These are phyloP conservation scores for Sitta europaea DNA, from an alignment of 2,113 vertebrate genomes.

Conservation along the genomic window DNA sequence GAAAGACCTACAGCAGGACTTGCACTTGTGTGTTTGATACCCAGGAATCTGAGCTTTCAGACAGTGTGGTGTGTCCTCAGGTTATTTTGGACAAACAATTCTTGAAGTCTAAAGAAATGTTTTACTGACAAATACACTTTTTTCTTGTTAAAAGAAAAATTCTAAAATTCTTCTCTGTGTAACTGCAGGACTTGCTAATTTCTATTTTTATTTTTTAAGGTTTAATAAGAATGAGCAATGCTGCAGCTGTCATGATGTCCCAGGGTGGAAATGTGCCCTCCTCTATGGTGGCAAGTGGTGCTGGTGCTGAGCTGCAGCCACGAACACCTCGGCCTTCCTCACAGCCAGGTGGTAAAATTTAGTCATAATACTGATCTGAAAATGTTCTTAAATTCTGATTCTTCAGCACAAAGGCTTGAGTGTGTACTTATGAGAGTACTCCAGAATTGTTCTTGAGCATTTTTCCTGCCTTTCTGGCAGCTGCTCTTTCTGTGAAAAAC, in stretches of 20 bases:
- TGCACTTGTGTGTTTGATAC: not conserved
- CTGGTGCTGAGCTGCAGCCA: constrained; percentile 86
- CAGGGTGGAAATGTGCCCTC: constrained; percentile 82
- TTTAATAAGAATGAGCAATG: constrained; percentile 86
- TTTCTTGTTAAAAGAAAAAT: not conserved
- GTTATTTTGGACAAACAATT: not conserved
- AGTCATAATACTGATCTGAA: not conserved
- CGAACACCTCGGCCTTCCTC: constrained; percentile 84
- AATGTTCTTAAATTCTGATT: not conserved
- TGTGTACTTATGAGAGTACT: not conserved
- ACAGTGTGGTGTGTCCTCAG: not conserved
- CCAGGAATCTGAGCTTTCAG: not conserved
- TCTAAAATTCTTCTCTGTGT: not conserved
- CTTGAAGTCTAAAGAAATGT: not conserved
- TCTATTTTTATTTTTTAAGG: constrained; percentile 56
- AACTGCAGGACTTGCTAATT: not conserved
- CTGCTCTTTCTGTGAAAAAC: not conserved
- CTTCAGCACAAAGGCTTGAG: not conserved
- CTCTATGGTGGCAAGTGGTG: constrained; percentile 81
- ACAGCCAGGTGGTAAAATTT: constrained; percentile 83
- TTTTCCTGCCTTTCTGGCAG: not conserved
- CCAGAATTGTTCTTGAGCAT: not conserved
- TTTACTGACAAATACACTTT: not conserved
- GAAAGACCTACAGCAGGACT: not conserved
- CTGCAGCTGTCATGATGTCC: constrained; percentile 85